Conservation (phyloP, 2,888 invertebrate species). For the Melipona bicolor region DNA sequence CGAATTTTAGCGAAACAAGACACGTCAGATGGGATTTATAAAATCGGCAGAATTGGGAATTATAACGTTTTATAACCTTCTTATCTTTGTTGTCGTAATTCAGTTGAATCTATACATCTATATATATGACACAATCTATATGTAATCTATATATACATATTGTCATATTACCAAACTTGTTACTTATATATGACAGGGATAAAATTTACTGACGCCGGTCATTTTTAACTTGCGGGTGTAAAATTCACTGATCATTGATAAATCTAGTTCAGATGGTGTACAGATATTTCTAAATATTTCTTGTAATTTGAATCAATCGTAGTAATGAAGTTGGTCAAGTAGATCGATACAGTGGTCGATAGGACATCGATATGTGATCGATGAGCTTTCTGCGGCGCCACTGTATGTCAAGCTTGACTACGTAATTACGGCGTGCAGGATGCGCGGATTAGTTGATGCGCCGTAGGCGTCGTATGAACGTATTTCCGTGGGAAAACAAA, state of each 20-base stretch:
- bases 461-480: too few species aligned
- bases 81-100: too few species aligned
- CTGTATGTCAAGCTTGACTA: neutral
- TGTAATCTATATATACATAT: too few species aligned
- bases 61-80: too few species aligned
- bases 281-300: neutral
- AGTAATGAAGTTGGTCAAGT: neutral
- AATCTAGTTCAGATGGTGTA: neutral
- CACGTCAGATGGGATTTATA: neutral
- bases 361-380: slow-evolving; percentile 8
- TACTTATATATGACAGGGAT: neutral
- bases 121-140: too few species aligned
- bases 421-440: slow-evolving; percentile 16
- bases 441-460: neutral
- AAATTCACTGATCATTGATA: too few species aligned
- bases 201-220: neutral
- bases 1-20: neutral
- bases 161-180: neutral
- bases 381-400: neutral
- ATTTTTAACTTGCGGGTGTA: neutral
- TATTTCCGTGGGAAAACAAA: slow-evolving; percentile 13
- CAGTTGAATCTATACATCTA: too few species aligned
- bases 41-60: neutral
- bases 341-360: too few species aligned
- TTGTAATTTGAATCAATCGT: neutral